Percentiles rank a stretch among this genome's conserved stretches.
Conservation (phyloP, 2,888 invertebrate genomes). For the Argynnis bischoffii region DNA sequence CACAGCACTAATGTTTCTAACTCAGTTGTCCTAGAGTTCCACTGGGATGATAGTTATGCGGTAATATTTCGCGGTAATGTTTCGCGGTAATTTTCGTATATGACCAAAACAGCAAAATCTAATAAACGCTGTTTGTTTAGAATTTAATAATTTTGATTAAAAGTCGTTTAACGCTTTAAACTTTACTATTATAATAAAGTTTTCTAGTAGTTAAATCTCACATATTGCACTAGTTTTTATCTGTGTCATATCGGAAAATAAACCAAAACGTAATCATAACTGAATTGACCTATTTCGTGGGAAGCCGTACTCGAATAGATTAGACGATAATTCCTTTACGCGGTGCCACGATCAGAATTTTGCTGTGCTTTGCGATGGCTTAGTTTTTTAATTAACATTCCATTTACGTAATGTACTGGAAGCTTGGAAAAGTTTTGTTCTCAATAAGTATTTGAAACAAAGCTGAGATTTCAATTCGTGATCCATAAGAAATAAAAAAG, state of each 20-base stretch:
- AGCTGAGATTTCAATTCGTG: no score
- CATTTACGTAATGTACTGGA: slow-evolving; percentile 12
- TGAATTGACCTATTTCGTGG: slow-evolving; percentile 41
- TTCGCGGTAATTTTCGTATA: no score
- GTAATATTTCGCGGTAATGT: no score
- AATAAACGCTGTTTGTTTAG: no score
- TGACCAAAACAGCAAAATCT: no score
- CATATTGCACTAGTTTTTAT: slow-evolving; percentile 5
- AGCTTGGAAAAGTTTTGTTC: not conserved
- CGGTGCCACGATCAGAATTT: slow-evolving; percentile 33
- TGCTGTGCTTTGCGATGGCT: slow-evolving; percentile 29
- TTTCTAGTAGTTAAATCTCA: not conserved
- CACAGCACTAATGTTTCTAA: no score
- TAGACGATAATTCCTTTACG: slow-evolving; percentile 41
- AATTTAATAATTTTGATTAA: no score
- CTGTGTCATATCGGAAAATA: slow-evolving; percentile 18
- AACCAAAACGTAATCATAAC: slow-evolving; percentile 37
- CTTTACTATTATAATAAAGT: not conserved
- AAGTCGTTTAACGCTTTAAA: no score
- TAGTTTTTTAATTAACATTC: slow-evolving; percentile 34
- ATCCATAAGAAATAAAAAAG: no score
- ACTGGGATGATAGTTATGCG: no score
- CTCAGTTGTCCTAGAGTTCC: no score
- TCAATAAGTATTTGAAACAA: not conserved
- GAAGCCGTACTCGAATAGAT: slow-evolving; percentile 42